Conservation (phyloP, 2,797 vertebrate species). For the Syngnathus rostellatus region DNA sequence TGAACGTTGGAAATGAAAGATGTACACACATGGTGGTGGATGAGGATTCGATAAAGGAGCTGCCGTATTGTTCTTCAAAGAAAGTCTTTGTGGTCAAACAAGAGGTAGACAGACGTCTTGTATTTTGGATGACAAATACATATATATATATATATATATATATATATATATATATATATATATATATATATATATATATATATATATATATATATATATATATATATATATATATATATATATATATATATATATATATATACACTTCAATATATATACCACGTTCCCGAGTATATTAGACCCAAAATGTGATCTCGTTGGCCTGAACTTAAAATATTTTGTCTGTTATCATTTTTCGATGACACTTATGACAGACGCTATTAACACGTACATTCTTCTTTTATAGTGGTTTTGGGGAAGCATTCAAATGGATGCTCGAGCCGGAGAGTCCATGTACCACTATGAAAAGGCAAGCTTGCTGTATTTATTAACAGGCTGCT, state of each 20-base stretch:
- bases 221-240: no score
- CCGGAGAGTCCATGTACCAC: constrained; percentile 93
- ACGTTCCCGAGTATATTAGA: no score
- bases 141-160: no score
- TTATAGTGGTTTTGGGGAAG: constrained; percentile 98
- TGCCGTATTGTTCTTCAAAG: constrained; percentile 78
- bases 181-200: no score
- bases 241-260: no score
- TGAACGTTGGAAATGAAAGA: constrained; percentile 79
- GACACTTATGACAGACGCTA: no score
- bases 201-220: no score
- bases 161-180: no score
- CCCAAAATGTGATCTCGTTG: no score
- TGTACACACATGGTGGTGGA: constrained; percentile 96
- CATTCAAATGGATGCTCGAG: constrained; percentile 98
- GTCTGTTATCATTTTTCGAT: neutral
- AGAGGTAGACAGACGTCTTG: constrained; percentile 68
- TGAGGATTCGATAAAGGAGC: constrained; percentile 86
- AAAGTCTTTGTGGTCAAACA: constrained; percentile 91
- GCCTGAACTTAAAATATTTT: neutral
- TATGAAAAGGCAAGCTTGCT: constrained; percentile 82
- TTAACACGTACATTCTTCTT: constrained; percentile 1
- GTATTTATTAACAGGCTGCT: neutral
- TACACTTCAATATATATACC: no score
- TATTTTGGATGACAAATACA: no score